Percentiles rank a stretch among this genome's conserved stretches.
Conservation (phyloP, 2,888 invertebrate species). For the Acanthosepion lycidas region DNA sequence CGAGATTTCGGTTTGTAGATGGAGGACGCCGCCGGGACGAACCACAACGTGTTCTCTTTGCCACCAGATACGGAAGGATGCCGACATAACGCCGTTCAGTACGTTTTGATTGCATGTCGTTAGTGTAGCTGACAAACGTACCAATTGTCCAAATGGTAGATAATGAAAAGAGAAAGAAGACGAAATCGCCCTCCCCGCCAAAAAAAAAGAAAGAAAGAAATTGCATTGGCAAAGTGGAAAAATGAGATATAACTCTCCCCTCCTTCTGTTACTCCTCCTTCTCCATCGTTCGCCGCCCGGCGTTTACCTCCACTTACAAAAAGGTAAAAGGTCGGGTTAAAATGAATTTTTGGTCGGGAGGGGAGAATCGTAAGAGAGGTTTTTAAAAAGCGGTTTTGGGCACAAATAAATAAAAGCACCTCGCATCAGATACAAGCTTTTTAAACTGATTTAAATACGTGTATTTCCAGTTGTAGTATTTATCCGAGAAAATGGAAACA, state of each 20-base stretch:
- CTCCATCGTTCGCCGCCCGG: not conserved
- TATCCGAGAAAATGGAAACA: too few relatives aligned
- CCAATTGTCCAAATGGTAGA: not conserved
- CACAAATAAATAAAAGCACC: too few relatives aligned
- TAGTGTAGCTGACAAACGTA: not conserved
- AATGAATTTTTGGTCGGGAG: not conserved
- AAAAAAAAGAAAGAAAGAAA: not conserved
- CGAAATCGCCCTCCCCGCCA: not conserved
- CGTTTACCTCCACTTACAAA: not conserved
- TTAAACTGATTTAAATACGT: too few relatives aligned
- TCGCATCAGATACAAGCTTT: too few relatives aligned
- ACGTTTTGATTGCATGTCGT: not conserved
- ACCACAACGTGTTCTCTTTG: not conserved
- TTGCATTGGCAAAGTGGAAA: not conserved
- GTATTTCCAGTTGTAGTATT: too few relatives aligned
- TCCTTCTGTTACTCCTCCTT: not conserved
- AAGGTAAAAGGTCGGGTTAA: not conserved
- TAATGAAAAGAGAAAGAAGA: not conserved
- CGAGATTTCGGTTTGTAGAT: not conserved
- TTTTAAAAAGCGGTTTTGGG: not conserved
- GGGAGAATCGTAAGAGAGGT: not conserved
- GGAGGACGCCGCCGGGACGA: not conserved
- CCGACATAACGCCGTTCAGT: not conserved
- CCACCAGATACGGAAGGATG: not conserved
- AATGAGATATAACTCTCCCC: not conserved